Conservation (phyloP, 2,888 invertebrate genomes). For the Sarcophaga variegata region DNA sequence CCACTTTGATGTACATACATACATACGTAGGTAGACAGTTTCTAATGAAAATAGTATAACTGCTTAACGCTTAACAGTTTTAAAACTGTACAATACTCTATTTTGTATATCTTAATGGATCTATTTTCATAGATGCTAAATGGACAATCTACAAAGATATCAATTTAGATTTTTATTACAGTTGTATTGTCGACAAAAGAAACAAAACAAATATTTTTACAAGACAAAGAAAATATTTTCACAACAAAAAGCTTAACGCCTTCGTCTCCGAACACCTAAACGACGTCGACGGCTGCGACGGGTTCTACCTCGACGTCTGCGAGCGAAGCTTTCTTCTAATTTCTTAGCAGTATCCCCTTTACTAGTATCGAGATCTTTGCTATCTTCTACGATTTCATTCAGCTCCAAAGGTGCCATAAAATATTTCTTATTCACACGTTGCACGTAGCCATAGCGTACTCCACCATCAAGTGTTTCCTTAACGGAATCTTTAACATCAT, state of each 20-base stretch:
- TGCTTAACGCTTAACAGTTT: no score
- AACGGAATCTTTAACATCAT: conserved; percentile 62
- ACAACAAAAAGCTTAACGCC: conserved; percentile 12
- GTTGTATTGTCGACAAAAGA: background rate
- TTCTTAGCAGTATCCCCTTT: conserved; percentile 15
- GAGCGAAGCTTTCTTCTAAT: conserved; percentile 57
- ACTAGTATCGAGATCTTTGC: conserved; percentile 4
- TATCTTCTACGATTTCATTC: conserved; percentile 12
- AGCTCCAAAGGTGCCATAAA: conserved; percentile 65
- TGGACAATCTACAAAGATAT: background rate
- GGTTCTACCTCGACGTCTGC: conserved; percentile 37
- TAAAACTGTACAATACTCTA: no score
- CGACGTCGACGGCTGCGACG: conserved; percentile 48
- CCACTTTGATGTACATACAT: no score
- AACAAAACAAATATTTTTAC: background rate
- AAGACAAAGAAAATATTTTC: background rate
- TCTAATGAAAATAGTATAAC: no score
- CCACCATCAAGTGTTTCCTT: conserved; percentile 66
- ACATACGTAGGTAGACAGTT: no score
- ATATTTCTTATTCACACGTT: conserved; percentile 63
- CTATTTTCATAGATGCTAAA: no score
- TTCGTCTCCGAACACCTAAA: conserved; percentile 23
- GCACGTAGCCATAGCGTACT: conserved; percentile 67
- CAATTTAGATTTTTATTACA: background rate
- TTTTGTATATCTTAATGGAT: no score